Percentiles rank a stretch among this genome's conserved stretches.
Evolutionary conservation across 2,888 invertebrate genomes (phyloP).

Genomic region (Hydraecia micacea): DNA sequence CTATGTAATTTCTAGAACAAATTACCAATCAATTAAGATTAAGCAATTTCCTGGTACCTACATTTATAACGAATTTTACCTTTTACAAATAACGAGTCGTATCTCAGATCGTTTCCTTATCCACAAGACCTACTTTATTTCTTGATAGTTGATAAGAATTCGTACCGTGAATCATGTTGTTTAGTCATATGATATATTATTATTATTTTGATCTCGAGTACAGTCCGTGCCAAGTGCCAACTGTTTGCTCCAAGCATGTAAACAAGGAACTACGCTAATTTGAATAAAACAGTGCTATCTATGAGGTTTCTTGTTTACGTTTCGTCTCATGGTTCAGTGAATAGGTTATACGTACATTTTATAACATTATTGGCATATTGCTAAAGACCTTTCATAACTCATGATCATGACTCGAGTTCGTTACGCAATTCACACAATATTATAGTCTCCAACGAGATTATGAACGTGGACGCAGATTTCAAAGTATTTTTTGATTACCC

Average conservation of each 20-base stretch:
- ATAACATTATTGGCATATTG: slow-evolving; percentile 9
- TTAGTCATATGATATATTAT: not conserved
- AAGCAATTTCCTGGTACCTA: not conserved
- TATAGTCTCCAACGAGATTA: not conserved
- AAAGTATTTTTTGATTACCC: not conserved
- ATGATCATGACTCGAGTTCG: not conserved
- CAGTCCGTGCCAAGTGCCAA: slow-evolving; percentile 32
- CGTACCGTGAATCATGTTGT: slow-evolving; percentile 25
- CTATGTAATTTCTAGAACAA: not conserved
- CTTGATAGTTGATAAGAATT: slow-evolving; percentile 3
- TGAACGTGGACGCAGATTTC: not conserved
- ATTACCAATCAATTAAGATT: not conserved
- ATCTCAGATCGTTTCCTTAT: slow-evolving; percentile 41
- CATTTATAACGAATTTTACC: slow-evolving; percentile 26
- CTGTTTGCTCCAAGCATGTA: not conserved
- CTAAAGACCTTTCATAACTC: not conserved
- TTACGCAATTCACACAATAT: not conserved
- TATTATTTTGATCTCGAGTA: slow-evolving; percentile 12
- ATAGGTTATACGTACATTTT: not conserved
- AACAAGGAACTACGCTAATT: slow-evolving; percentile 26
- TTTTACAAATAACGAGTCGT: slow-evolving; percentile 30
- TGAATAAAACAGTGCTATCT: slow-evolving; percentile 17
- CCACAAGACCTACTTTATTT: slow-evolving; percentile 39
- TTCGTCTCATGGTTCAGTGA: not conserved
- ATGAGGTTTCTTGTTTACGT: slow-evolving; percentile 17